These are phyloP conservation scores for Hippocampus guttulatus DNA, from an alignment of 2,113 vertebrate genomes.

Conservation along the genomic window DNA sequence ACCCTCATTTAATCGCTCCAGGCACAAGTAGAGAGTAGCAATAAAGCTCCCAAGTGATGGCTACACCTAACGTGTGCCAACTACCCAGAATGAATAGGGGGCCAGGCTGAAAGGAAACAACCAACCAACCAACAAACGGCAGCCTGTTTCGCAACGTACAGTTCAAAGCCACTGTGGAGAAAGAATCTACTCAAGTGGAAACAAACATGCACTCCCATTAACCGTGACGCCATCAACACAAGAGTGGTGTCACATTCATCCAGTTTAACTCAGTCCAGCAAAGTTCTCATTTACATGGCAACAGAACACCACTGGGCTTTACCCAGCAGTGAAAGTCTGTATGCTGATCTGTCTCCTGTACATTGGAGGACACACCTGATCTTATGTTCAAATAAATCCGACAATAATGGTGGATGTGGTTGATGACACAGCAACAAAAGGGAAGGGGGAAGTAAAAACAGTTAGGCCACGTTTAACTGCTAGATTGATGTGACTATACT, in stretches of 20 bases:
- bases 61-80: conserved; percentile 8
- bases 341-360: conserved; percentile 5
- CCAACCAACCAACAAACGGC: conserved; percentile 15
- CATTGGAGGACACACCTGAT: conserved; percentile 18
- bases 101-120: conserved; percentile 31
- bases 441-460: background rate
- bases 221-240: conserved; percentile 32
- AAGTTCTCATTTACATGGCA: conserved; percentile 30
- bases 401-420: background rate
- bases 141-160: conserved; percentile 14
- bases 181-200: conserved; percentile 24
- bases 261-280: conserved; percentile 41
- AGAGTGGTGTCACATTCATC: conserved; percentile 39
- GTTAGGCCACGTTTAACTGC: background rate
- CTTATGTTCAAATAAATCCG: conserved; percentile 14
- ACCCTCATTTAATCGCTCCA: conserved; percentile 17
- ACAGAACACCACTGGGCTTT: conserved; percentile 23
- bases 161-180: conserved; percentile 21
- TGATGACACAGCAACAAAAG: background rate
- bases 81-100: conserved; percentile 22
- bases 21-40: conserved; percentile 6
- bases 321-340: conserved; percentile 4
- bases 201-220: conserved; percentile 11
- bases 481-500: background rate
- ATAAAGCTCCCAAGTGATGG: conserved; percentile 3